Conservation (phyloP, 2,797 vertebrate genomes). For the Gymnothorax reevesii region DNA sequence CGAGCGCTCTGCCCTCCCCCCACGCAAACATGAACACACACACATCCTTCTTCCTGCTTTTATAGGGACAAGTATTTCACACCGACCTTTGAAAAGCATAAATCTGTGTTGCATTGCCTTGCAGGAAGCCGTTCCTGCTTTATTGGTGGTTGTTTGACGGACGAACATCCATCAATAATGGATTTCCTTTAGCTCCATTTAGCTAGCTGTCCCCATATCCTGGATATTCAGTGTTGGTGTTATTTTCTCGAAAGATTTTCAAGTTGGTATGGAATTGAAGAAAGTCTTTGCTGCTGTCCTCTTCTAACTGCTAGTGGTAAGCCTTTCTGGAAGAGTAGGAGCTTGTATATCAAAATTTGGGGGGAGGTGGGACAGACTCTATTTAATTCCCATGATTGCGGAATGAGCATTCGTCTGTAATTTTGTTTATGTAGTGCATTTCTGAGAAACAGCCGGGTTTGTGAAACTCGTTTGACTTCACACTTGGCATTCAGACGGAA, state of each 20-base stretch:
- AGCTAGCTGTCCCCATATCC: neutral
- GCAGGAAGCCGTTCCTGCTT: neutral
- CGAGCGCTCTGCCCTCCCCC: neutral
- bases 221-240: too few species aligned
- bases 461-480: neutral
- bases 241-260: too few species aligned
- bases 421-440: too few species aligned
- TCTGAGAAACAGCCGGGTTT: neutral
- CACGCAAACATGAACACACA: neutral
- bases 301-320: too few species aligned
- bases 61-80: neutral
- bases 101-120: neutral
- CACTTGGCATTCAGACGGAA: neutral
- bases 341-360: too few species aligned
- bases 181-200: neutral
- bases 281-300: too few species aligned
- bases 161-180: constrained; percentile 1
- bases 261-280: too few species aligned
- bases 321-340: too few species aligned
- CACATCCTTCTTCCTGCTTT: constrained; percentile 40
- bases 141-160: neutral
- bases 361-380: too few species aligned
- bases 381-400: too few species aligned
- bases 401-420: too few species aligned
- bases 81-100: neutral